Evolutionary conservation across 2,888 invertebrate genomes (phyloP), one percentile per base, ranked within the genome.

Genomic region (Exocentrus adspersus): DNA sequence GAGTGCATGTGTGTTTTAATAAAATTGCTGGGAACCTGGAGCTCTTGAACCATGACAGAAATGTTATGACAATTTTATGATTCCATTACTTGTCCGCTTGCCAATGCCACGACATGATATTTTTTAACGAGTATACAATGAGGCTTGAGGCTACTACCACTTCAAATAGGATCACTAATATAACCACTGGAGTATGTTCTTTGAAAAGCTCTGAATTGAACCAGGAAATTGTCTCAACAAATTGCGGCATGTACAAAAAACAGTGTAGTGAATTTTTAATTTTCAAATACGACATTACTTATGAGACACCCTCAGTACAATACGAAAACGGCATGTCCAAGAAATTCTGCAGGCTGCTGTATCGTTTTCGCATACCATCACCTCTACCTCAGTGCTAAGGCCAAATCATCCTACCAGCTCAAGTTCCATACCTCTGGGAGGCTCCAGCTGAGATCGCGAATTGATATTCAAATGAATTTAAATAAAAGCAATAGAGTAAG

Each of bases 1-100:
- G 61, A 45, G 32, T 19, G 37, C 61, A 60, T 65, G 63, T 67
- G 63, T 64, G 62, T 59, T 37, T 37, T 60, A 62, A 65, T 60
- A 63, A 64, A 72, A 73, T 71, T 70, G 68, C 58, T 73, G 70
- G 69, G 72, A 73, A 73, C 62, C 54, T 32, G 24, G 37, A 57
- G 43, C 46, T 65, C 65, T 43, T 67, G 70, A 69, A 73, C 65
- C 73, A 61, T 71, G 68, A 70, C 73, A 62, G 60, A 68, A 56
- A 69, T 65, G 64, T 64, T 67, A 66, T 65, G 70, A 71, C 70
- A 71, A 67, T 71, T 72, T 68, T 57, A 60, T 62, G 50, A 66
- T 66, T 58, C 46, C 61, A 53, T 28, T 51, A 41, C 61, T 68
- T 64, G 60, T 62, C 16, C 45, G 30, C 17, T 20, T 32, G 17